These are phyloP conservation scores for Calameuta filiformis DNA, from an alignment of 2,888 invertebrate genomes.

Conservation along the genomic window DNA sequence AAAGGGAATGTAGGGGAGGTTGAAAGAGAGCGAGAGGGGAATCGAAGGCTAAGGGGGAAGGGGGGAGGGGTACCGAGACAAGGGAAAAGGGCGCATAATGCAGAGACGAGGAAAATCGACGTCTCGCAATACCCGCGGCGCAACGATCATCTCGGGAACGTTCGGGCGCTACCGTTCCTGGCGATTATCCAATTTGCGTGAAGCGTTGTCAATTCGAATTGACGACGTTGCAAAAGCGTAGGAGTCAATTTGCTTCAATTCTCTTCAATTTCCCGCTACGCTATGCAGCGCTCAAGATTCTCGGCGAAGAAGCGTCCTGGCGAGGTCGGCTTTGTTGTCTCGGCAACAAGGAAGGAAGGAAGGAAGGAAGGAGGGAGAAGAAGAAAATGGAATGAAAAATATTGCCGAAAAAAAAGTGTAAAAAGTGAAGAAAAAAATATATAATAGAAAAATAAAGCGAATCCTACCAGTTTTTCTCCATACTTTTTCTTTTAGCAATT, in stretches of 20 bases:
- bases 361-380: slow-evolving; percentile 19
- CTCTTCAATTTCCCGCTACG: slow-evolving; percentile 43
- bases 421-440: neutral
- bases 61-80: neutral
- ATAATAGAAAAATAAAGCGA: neutral
- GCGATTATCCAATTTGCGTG: slow-evolving; percentile 58
- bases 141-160: neutral
- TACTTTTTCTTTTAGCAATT: neutral
- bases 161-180: neutral
- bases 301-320: neutral
- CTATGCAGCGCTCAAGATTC: slow-evolving; percentile 17
- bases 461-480: neutral
- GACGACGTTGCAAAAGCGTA: slow-evolving; percentile 31
- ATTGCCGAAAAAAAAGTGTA: slow-evolving; percentile 7
- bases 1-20: neutral
- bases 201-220: slow-evolving; percentile 54
- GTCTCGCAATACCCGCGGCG: neutral
- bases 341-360: slow-evolving; percentile 24
- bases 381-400: slow-evolving; percentile 24
- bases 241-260: slow-evolving; percentile 47
- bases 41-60: no score
- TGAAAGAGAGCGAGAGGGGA: neutral
- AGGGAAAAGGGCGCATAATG: slow-evolving; percentile 13
- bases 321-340: slow-evolving; percentile 19
- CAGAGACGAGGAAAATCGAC: neutral